Evolutionary conservation across 2,888 invertebrate species (phyloP), one percentile per base, ranked within the genome.

Genomic region (Coleophora deauratella): DNA sequence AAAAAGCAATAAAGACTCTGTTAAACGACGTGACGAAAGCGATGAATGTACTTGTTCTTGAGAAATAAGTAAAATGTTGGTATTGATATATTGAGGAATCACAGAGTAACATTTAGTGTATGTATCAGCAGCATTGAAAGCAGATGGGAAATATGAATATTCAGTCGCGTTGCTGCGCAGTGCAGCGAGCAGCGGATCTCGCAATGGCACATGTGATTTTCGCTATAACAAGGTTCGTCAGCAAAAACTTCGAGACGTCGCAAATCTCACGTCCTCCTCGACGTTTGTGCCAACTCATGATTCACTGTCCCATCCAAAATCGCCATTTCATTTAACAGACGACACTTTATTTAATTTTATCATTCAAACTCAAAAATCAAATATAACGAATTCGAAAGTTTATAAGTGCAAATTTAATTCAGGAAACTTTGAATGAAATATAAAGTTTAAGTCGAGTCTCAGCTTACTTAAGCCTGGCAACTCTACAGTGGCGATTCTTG

Each of bases 151-250:
- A 70, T 71, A 80, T 79, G 81, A 78, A 79, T 81, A 80, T 82
- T 78, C 79, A 77, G 62, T 59, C 62, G 60, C 68, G 64, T 21
- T n/a, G n/a, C n/a, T n/a, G n/a, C n/a, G 21, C 21, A 54, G 52
- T 71, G 72, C 68, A 68, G 61, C 65, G 59, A 57, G 33, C 40
- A 21, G 12, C 21, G 21, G 14, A 9, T 3, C 13, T 1, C 13
- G 14, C 13, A 65, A 55, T 50, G 45, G n/a, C 12, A 54, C 53
- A 68, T 67, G 71, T 72, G 67, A 71, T 66, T 71, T 71, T 67
- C 60, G 62, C 59, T 72, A 72, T 82, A 84, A 84, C 80, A 80
- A 79, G 81, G 69, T 74, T 81, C 79, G 82, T 82, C 84, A 84
- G 84, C 79, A 66, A 58, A 79, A 73, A 58, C 57, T 58, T 55